phyloP scores from a whole-genome alignment of 2,113 vertebrate species.

The Apaloderma vittatum region DNA sequence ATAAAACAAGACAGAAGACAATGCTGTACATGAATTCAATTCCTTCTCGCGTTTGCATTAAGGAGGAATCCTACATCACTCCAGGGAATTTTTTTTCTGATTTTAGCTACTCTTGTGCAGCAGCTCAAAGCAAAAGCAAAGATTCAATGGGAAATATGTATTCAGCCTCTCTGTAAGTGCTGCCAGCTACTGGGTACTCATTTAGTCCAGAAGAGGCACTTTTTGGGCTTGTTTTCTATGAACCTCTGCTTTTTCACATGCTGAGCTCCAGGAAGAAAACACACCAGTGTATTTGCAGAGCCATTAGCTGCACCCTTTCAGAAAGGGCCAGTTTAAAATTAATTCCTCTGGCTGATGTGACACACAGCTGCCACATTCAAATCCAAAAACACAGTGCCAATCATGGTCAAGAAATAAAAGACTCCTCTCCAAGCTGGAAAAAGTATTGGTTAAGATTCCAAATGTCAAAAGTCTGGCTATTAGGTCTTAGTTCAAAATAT shows the following conservation, averaged over 20 bases:
- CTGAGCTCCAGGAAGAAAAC: neutral
- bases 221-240: neutral
- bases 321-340: neutral
- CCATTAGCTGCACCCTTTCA: neutral
- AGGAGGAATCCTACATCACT: neutral
- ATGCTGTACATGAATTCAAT: rapidly evolving
- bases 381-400: rapidly evolving
- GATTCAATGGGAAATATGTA: neutral
- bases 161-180: neutral
- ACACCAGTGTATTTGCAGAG: neutral
- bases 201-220: neutral
- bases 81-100: neutral
- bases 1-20: neutral
- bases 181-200: neutral
- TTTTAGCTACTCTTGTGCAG: neutral
- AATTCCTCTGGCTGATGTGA: neutral
- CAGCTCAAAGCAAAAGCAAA: neutral
- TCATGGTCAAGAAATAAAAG: neutral
- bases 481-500: neutral
- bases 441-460: neutral
- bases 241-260: neutral
- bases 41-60: neutral
- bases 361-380: neutral
- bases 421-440: neutral
- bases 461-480: neutral